These are phyloP conservation scores for Coelopa frigida DNA, from an alignment of 1,140 invertebrate species.

Conservation along the genomic window DNA sequence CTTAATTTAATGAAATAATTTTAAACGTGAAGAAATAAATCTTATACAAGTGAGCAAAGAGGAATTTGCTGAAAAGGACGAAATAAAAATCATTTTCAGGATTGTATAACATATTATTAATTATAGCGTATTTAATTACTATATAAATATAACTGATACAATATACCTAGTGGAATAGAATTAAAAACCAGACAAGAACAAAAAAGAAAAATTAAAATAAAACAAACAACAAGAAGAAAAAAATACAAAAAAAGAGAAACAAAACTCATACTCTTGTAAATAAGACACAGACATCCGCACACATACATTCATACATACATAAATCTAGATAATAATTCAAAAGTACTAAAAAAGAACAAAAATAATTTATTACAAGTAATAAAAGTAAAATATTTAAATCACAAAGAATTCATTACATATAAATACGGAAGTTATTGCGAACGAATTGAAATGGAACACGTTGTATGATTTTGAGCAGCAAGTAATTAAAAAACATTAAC, in stretches of 20 bases:
- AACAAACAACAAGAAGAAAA: constrained; percentile 18
- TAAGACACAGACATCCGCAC: not conserved
- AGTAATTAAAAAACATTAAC: constrained; percentile 28
- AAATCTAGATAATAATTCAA: constrained; percentile 3
- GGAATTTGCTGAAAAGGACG: constrained; percentile 2
- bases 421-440: constrained; percentile 30
- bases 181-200: constrained; percentile 12
- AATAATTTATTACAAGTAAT: constrained; percentile 12
- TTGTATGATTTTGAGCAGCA: constrained; percentile 46
- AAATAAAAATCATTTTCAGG: constrained; percentile 27
- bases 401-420: constrained; percentile 16
- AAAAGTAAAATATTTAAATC: not conserved
- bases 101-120: constrained; percentile 26
- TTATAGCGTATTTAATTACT: constrained; percentile 15
- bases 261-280: constrained; percentile 5
- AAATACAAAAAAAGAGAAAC: constrained; percentile 11
- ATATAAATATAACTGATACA: constrained; percentile 20
- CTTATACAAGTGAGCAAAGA: constrained; percentile 8
- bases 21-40: constrained; percentile 1
- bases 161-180: no score
- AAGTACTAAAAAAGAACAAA: constrained; percentile 19
- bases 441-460: constrained; percentile 44
- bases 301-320: not conserved
- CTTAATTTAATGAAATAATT: not conserved
- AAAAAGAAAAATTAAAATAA: constrained; percentile 30